A percentile compares a stretch with the other conserved stretches of the same genome.
Conservation (phyloP, 2,113 vertebrate species). For the Sylvilagus bachmani region DNA sequence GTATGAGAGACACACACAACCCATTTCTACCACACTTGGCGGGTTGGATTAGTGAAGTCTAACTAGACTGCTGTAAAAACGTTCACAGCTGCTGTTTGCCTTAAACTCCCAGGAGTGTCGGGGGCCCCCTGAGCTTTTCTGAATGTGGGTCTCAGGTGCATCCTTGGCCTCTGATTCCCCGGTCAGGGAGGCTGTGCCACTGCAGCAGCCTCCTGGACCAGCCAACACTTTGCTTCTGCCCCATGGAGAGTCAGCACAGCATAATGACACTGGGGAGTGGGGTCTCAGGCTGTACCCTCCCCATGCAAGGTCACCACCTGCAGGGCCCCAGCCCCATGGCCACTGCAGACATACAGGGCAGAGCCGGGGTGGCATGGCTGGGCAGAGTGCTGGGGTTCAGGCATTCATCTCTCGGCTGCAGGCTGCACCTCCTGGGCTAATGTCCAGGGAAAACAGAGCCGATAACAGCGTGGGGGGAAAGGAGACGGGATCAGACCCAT, state of each 20-base stretch:
- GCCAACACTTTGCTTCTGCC: background rate
- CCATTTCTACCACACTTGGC: background rate
- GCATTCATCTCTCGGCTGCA: background rate
- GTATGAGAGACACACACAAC: background rate
- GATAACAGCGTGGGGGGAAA: background rate
- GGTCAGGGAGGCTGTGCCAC: too few species aligned
- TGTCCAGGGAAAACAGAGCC: background rate
- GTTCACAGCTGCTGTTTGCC: background rate
- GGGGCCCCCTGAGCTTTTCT: background rate
- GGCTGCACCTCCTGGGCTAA: background rate
- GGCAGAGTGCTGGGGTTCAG: too few species aligned
- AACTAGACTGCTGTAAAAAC: background rate
- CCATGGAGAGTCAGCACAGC: too few species aligned
- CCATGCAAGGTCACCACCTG: fast-evolving
- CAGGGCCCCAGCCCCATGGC: fast-evolving
- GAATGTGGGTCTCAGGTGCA: fast-evolving
- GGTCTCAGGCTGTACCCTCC: background rate
- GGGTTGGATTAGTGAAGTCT: background rate
- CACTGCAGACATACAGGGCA: background rate
- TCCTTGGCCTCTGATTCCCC: background rate
- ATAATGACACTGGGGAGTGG: too few species aligned
- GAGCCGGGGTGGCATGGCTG: too few species aligned
- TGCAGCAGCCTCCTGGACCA: background rate
- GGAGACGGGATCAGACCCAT: background rate
- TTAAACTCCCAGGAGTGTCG: background rate